Evolutionary conservation across 2,797 vertebrate genomes (phyloP).

Genomic region (Chloroceryle inda): DNA sequence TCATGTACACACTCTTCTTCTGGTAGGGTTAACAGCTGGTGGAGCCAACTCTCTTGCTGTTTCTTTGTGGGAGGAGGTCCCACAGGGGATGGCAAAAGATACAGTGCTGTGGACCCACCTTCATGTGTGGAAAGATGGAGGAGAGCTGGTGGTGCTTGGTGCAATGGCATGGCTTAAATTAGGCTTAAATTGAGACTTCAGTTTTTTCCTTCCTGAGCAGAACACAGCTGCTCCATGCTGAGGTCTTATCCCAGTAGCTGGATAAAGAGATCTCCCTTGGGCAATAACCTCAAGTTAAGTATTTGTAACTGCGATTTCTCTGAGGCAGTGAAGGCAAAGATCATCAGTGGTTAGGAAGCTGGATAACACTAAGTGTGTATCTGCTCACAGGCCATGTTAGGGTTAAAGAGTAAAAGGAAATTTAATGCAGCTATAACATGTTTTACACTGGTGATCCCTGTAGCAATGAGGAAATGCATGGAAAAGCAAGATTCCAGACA

Average conservation of each 20-base stretch:
- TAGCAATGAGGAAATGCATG: neutral
- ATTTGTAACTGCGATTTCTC: neutral
- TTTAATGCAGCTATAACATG: neutral
- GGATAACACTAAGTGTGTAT: neutral
- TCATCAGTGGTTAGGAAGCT: neutral
- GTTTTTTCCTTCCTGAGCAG: neutral
- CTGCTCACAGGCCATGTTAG: neutral
- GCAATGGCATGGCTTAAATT: neutral
- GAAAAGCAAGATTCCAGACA: slow-evolving; percentile 40
- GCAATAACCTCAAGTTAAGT: neutral
- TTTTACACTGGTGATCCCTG: neutral
- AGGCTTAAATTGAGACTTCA: neutral
- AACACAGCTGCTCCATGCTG: neutral
- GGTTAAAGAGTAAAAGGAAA: slow-evolving; percentile 42
- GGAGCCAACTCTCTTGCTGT: neutral
- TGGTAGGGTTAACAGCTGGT: neutral
- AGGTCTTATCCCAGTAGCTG: neutral
- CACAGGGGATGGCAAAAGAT: neutral
- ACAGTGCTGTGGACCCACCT: neutral
- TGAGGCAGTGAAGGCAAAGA: neutral
- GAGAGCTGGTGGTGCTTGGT: neutral
- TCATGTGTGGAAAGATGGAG: neutral
- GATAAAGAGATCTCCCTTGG: neutral
- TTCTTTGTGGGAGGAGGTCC: neutral
- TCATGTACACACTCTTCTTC: neutral